Evolutionary conservation across 2,113 vertebrate genomes (phyloP), one percentile per base, ranked within the genome.

Genomic region (Triplophysa tibetana): DNA sequence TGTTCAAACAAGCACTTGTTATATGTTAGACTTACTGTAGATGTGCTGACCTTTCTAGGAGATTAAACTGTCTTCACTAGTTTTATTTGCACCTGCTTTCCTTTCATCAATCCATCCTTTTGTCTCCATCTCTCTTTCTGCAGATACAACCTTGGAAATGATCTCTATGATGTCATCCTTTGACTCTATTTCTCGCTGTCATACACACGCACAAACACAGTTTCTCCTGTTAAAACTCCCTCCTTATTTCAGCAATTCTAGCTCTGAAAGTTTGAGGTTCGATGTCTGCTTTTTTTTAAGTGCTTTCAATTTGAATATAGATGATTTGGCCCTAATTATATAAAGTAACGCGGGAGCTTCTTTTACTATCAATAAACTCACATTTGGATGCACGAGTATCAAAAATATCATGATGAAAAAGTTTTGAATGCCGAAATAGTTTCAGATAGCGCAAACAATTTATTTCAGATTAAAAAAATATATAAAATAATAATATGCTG

Each of bases 111-210:
- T 52, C 43, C 24, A 61, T 67, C 54, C 45, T n/a, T 77, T 41
- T 66, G 54, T 81, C 38, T 62, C 62, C 65, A 64, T 52, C 65
- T 76, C 14, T 56, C 21, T 60, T 60, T 74, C 70, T 75, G 64
- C 79, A 81, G 79, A 81, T 60, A 65, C 70, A 70, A 58, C 72
- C 70, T 73, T 73, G 60, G 62, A 75, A 61, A 17, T 33, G 64
- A 75, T 75, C 52, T 68, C 79, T 68, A 56, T 77, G 75, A 75
- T 83, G 76, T 83, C 69, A 69, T 26, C 54, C 14, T 45, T 61
- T 45, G 14, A 43, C 67, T 79, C 43, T 68, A 56, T 45, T 75
- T 67, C 6, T 19, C 12, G 21, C 45, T 75, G 33, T 41, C n/a
- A 26, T 26, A 11, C 17, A 73, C 69, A 50, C 33, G 43, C 67